phyloP scores from a whole-genome alignment of 2,797 vertebrate species.

The Leptoclinus maculatus region DNA sequence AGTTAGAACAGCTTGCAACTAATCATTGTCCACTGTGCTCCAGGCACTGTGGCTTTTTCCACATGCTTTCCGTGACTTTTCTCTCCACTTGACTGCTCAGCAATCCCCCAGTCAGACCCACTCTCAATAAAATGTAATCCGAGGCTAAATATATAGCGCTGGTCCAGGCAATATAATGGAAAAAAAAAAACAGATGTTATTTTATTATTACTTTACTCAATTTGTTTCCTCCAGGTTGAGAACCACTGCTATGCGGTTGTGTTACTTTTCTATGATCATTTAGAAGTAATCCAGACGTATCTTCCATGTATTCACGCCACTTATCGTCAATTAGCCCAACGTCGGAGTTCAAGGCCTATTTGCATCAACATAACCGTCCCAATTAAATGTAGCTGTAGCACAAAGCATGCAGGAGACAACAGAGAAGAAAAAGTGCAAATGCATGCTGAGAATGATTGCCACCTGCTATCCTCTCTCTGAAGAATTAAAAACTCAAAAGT shows the following conservation, averaged over 20 bases:
- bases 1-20: not conserved
- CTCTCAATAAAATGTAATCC: not conserved
- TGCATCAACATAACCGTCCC: conserved; percentile 27
- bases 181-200: not conserved
- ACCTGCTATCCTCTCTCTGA: conserved; percentile 35
- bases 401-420: conserved; percentile 71
- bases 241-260: not conserved
- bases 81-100: not conserved
- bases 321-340: conserved; percentile 44
- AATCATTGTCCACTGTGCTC: not conserved
- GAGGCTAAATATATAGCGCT: not conserved
- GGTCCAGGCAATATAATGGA: not conserved
- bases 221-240: too few species aligned
- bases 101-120: not conserved
- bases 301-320: conserved; percentile 52
- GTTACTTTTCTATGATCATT: conserved; percentile 15
- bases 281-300: conserved; percentile 45
- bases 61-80: not conserved
- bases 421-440: conserved; percentile 76
- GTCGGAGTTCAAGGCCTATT: conserved; percentile 58
- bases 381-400: conserved; percentile 29
- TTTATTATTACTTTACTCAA: too few species aligned
- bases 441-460: conserved; percentile 74
- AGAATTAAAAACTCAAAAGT: conserved; percentile 27
- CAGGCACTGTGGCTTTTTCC: not conserved